Evolutionary conservation across 1,140 invertebrate species (phyloP).

Genomic region (Sitobion miscanthi): DNA sequence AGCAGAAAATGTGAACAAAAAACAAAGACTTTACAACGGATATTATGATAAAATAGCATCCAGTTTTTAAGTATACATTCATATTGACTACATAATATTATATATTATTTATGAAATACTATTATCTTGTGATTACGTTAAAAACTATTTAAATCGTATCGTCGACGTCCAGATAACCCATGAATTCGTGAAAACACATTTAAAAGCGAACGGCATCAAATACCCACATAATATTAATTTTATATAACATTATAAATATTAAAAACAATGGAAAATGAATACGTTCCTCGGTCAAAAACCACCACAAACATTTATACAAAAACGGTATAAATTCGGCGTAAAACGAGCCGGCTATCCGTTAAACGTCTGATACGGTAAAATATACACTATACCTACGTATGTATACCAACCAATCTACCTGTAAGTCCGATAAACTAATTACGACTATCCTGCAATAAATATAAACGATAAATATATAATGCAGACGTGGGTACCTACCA

Average conservation of each 20-base stretch:
- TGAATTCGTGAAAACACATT: background rate
- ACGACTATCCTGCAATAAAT: background rate
- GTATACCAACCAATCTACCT: background rate
- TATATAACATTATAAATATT: background rate
- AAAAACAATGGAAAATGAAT: background rate
- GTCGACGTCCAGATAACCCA: background rate
- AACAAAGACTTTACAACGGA: background rate
- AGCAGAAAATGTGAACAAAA: background rate
- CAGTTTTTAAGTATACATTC: background rate
- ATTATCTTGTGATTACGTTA: background rate
- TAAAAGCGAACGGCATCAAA: background rate
- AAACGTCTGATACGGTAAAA: background rate
- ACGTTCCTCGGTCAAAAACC: background rate
- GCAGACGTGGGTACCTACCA: background rate
- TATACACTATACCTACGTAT: background rate
- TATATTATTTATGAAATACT: background rate
- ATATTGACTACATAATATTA: background rate
- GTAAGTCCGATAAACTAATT: background rate
- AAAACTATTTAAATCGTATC: constrained; percentile 2
- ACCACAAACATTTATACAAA: background rate
- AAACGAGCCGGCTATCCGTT: background rate
- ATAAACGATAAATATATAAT: background rate
- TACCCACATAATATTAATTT: background rate
- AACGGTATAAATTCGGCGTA: background rate
- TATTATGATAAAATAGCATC: background rate